Evolutionary conservation across 1,140 invertebrate species (phyloP).

Genomic region (Oedothorax gibbosus): DNA sequence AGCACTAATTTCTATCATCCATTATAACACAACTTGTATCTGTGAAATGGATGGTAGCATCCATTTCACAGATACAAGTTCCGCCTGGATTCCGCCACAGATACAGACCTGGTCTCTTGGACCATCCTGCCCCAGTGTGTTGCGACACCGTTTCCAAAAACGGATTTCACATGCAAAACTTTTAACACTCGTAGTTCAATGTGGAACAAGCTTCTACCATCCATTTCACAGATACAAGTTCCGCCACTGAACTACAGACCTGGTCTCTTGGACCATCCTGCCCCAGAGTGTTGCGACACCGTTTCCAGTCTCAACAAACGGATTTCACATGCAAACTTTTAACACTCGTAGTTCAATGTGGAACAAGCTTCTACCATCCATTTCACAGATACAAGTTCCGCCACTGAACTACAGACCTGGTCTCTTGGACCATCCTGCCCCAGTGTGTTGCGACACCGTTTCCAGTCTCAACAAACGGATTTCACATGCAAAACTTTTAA

Average conservation of each 20-base stretch:
- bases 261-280: conserved; percentile 37
- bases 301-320: conserved; percentile 1
- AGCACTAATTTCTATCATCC: background rate
- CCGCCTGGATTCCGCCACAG: conserved; percentile 60
- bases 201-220: background rate
- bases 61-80: conserved; percentile 50
- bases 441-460: conserved; percentile 45
- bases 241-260: conserved; percentile 47
- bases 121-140: conserved; percentile 61
- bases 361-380: background rate
- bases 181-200: too few relatives aligned
- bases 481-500: too few relatives aligned
- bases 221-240: conserved; percentile 55
- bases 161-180: too few relatives aligned
- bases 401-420: conserved; percentile 37
- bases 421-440: conserved; percentile 53
- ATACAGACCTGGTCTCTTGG: background rate
- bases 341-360: too few relatives aligned
- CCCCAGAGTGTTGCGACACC: conserved; percentile 55
- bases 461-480: background rate
- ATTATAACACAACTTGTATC: too few relatives aligned
- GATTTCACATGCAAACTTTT: background rate
- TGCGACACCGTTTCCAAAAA: conserved; percentile 5
- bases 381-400: conserved; percentile 55
- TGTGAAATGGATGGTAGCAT: too few relatives aligned